Base-by-base conservation (phyloP, 1,140 invertebrate genomes). In the Manduca sexta region DNA sequence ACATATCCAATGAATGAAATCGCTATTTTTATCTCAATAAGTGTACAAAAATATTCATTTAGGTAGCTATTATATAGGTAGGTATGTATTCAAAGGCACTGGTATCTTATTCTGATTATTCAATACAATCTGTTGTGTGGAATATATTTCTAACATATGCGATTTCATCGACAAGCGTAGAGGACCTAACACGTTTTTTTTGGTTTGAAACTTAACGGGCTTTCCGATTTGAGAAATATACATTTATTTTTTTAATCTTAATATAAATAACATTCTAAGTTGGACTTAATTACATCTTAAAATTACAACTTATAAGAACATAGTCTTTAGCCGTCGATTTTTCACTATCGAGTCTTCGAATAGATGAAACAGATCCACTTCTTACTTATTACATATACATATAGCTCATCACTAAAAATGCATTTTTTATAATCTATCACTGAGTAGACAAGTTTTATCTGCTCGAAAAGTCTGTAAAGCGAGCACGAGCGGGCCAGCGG, bases 311-410 rank as follows among this genome's bases (percentile, higher is more conserved):
- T 80, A 84, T 38, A 65, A 65, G 57, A 70, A 82, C 70, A 69
- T 81, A 83, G 81, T 81, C 77, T 84, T 84, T 76, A 85, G 75
- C 74, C 69, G 78, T 77, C 77, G 79, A 79, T 80, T 81, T 52
- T 78, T 71, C 62, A 72, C 67, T 62, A 73, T 50, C 62, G 79
- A 85, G 56, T 83, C 82, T 85, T 85, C 82, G 82, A 85, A 85
- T 73, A 83, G 82, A 85, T 85, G 79, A 85, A 83, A 85, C 82
- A 83, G 76, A 84, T 84, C 81, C 81, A 83, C 78, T 70, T 52
- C 67, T 60, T 75, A 79, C 62, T 74, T 77, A 78, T 67, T 69
- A 79, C 68, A 79, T 65, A 65, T 77, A 78, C 74, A 77, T 64
- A 76, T 78, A 83, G 75, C 61, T 85, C 75, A 74, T 69, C 77